Base-by-base conservation (phyloP, 64 coral and sea anemone genomes). In the Hydrozoanthus tunicans region DNA sequence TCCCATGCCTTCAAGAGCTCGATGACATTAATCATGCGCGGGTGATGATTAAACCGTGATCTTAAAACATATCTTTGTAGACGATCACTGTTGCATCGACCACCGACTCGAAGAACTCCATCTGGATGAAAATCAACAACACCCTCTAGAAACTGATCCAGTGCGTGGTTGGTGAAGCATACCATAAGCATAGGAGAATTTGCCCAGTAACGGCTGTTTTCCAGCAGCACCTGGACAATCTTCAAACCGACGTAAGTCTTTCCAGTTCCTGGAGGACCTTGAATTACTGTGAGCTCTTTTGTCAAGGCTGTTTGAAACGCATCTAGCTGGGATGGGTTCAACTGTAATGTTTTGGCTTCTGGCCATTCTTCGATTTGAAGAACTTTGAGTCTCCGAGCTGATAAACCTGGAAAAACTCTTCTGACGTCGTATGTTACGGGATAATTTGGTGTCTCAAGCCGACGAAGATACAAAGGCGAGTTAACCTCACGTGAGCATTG, bases 101-200 rank as follows among this genome's bases (percentile, higher is more conserved):
- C 90, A 23, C 95, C 95, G 58, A 98, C 90, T 56, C 95, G 72
- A 32, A 92, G 26, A 65, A 92, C 78, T n/a, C 81, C 91, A 8
- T 10, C 1, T 0, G 66, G 54, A 7, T 58, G 60, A 62, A 92
- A 92, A 5, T 85, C 5, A 23, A 25, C 9, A 73, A 86, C 83
- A 5, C 90, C 91, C 67, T 92, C 91, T 11, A 92, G 73, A 66
- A 92, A 92, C 13, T 92, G 91, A 78, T 92, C 91, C 62, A 92
- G 15, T 17, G 91, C 91, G 64, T 92, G 91, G 68, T 92, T 92
- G 20, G 91, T 92, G 59, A 85, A 92, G 58, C 91, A 92, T 62
- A 92, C 91, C 61, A 92, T 83, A 15, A 92, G 32, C 91, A 92
- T 92, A 4, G 91, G 66, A 6, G 77, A 86, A 9, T 24, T 15